These are phyloP conservation scores for Cheilosia vulpina DNA, from an alignment of 2,888 invertebrate genomes.

Conservation along the genomic window DNA sequence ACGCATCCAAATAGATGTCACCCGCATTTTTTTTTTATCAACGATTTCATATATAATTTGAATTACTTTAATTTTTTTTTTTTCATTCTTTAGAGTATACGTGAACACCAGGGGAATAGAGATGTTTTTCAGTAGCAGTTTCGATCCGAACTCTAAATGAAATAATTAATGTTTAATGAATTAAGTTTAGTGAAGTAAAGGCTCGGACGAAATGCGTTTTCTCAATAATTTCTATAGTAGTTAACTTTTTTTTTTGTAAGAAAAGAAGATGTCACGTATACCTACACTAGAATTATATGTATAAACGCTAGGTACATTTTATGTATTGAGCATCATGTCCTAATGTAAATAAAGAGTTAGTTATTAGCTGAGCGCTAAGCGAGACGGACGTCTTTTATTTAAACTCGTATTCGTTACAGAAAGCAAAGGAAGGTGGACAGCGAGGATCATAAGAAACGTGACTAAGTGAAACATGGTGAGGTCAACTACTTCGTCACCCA, in stretches of 20 bases:
- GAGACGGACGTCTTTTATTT: neutral
- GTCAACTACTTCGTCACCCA: too few relatives aligned
- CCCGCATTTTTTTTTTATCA: neutral
- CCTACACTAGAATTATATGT: neutral
- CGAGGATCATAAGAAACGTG: too few relatives aligned
- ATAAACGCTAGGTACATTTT: neutral
- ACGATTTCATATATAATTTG: neutral
- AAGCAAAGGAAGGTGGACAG: too few relatives aligned
- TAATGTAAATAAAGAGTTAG: neutral
- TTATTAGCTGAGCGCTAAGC: neutral
- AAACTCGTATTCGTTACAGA: neutral
- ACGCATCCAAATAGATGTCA: neutral
- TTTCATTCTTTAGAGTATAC: neutral
- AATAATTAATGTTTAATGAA: neutral
- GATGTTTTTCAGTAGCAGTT: neutral
- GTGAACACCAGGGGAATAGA: neutral
- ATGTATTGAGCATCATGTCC: neutral
- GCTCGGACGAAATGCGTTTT: neutral
- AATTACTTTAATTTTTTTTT: neutral
- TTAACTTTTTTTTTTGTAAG: neutral
- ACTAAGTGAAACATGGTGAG: too few relatives aligned
- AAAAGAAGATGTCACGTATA: constrained; percentile 2
- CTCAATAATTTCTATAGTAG: neutral
- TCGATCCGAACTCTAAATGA: constrained; percentile 2
- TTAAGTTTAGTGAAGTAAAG: neutral